These are phyloP conservation scores for Sebastes cheni DNA, from an alignment of 2,797 vertebrate species.

Conservation along the genomic window DNA sequence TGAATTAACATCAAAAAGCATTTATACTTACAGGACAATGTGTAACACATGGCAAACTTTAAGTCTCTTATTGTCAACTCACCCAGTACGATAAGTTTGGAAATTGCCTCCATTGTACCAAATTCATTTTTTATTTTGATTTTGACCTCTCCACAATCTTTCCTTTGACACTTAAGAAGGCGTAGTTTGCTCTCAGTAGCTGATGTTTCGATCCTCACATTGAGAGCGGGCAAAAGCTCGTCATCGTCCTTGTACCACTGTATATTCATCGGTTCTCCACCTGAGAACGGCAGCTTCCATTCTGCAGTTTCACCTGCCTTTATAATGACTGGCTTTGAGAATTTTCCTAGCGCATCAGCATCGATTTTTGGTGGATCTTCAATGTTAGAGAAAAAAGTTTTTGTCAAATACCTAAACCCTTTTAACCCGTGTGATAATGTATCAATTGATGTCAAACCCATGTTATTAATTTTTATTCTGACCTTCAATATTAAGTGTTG, in stretches of 20 bases:
- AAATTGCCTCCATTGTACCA: slow-evolving; percentile 78
- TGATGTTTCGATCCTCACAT: slow-evolving; percentile 81
- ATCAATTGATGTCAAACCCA: background rate
- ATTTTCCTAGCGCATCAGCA: slow-evolving; percentile 76
- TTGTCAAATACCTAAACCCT: background rate
- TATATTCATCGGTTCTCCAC: slow-evolving; percentile 80
- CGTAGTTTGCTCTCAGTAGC: slow-evolving; percentile 77
- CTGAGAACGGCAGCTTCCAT: slow-evolving; percentile 87
- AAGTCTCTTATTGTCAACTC: slow-evolving; percentile 55
- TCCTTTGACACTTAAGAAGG: slow-evolving; percentile 84
- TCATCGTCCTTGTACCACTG: slow-evolving; percentile 87
- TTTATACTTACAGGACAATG: background rate
- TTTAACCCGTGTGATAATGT: background rate
- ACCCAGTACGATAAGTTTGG: slow-evolving; percentile 88
- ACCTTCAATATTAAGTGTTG: slow-evolving; percentile 85
- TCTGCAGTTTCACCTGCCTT: slow-evolving; percentile 85
- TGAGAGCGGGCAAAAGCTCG: slow-evolving; percentile 73
- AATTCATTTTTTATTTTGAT: slow-evolving; percentile 88
- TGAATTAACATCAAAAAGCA: background rate
- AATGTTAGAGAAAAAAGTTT: slow-evolving; percentile 1
- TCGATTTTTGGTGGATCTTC: slow-evolving; percentile 87
- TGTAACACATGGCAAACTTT: background rate
- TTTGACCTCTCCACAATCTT: slow-evolving; percentile 86
- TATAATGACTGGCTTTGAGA: slow-evolving; percentile 82
- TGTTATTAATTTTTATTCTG: background rate